Base-by-base conservation (phyloP, 2,888 invertebrate genomes). In the Nowickia ferox region DNA sequence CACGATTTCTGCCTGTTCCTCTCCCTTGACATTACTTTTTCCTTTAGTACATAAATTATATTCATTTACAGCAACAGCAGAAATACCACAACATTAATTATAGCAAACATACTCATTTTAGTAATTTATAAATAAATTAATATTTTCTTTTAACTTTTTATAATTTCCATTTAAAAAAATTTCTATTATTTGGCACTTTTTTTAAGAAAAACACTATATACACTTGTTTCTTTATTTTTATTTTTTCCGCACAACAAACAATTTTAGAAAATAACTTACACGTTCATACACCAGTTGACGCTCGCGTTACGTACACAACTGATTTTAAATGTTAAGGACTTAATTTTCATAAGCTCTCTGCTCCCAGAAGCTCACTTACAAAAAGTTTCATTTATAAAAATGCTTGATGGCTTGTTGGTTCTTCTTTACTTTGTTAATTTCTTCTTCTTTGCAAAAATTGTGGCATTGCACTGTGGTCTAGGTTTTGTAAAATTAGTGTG, bases 221-320 rank as follows among this genome's bases (percentile, higher is more conserved):
- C 71, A 53, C 19, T 68, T 72, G n/a, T 57, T 65, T 42, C 48
- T 66, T 22, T 30, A 48, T 17, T 42, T 11, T 46, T 44, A 44
- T 19, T 5, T 51, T 55, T 53, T 53, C 22, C 84, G 38, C 74
- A 66, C 48, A 55, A 55, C 72, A 55, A 63, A 30, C 4, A 46
- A 66, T 51, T 66, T 74, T 17, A 42, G 19, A 13, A 38, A 68
- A 53, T 13, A 72, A 44, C 59, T 13, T 17, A 59, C 44, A 15
- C 38, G 42, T 74, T 22, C 19, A 68, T 15, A 76, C 82, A 76
- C 59, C 86, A 71, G 71, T 66, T 76, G 79, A 66, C 83, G 76
- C 76, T 86, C 86, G 68, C 83, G 79, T 83, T 59, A 83, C 76
- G 72, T 80, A 71, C 76, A 83, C 83, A 83, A 86, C 86, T 86